phyloP scores from a whole-genome alignment of 2,797 vertebrate species.

The Limnodromus scolopaceus region DNA sequence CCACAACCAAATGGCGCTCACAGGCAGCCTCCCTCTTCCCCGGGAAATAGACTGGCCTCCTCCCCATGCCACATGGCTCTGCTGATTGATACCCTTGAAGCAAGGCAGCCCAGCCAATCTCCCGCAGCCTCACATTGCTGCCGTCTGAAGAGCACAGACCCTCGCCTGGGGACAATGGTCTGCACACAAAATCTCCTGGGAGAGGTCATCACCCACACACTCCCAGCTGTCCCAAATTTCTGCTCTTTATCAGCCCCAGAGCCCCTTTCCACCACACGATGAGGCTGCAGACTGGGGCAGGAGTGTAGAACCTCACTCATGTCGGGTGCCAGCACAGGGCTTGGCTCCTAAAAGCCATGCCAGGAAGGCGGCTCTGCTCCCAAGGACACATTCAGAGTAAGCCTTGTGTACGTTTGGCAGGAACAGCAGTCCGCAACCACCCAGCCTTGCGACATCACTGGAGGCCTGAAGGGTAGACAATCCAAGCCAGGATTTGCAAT shows the following conservation, averaged over 20 bases:
- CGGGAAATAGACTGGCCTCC: not conserved
- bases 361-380: not conserved
- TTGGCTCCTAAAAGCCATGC: not conserved
- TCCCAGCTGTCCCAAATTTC: not conserved
- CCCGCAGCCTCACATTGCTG: rapidly evolving
- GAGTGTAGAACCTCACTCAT: not conserved
- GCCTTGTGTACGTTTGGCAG: not conserved
- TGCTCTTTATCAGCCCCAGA: not conserved
- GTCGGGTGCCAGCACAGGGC: not conserved
- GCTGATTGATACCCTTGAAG: not conserved
- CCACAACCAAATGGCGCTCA: not conserved
- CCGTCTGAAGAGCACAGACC: not conserved
- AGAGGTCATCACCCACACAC: rapidly evolving
- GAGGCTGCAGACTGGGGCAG: not conserved
- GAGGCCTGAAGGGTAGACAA: not conserved
- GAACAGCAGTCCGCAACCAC: not conserved
- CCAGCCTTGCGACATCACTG: not conserved
- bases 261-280: not conserved
- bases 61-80: rapidly evolving
- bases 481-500: conserved; percentile 39
- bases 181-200: not conserved
- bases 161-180: not conserved
- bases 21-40: not conserved
- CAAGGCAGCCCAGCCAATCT: not conserved
- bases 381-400: not conserved